Conservation (phyloP, 1,140 invertebrate species). For the Drosophila setifemur region DNA sequence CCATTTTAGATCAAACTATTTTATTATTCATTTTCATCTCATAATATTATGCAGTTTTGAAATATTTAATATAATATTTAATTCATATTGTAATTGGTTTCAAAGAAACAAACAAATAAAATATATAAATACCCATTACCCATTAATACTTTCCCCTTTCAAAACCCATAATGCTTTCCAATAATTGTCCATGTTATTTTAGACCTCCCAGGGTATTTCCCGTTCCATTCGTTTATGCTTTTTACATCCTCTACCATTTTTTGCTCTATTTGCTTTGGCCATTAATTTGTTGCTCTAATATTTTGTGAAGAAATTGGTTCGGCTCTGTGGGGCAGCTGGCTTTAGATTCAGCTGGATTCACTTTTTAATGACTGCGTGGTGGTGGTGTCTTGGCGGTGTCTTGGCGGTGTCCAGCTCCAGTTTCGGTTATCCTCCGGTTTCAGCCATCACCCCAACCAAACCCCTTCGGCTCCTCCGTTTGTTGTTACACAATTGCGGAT, state of each 20-base stretch:
- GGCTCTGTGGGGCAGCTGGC: conserved; percentile 35
- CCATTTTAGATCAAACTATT: no score
- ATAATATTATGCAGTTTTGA: no score
- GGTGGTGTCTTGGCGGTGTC: background rate
- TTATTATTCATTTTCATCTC: no score
- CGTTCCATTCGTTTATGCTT: background rate
- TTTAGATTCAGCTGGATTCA: conserved; percentile 63
- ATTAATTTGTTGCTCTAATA: conserved; percentile 80
- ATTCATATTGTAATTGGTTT: no score
- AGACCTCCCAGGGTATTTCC: conserved; percentile 40
- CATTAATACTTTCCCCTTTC: background rate
- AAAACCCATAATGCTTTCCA: background rate
- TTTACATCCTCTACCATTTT: conserved; percentile 4
- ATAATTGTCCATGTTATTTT: no score
- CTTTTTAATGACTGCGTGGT: conserved; percentile 77
- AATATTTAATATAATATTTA: no score
- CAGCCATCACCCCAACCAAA: background rate
- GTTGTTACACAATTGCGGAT: conserved; percentile 77
- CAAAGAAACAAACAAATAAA: background rate
- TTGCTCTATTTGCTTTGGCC: conserved; percentile 47
- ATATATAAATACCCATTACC: no score
- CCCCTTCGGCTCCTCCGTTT: background rate
- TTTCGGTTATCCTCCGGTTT: background rate
- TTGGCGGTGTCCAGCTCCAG: conserved; percentile 8
- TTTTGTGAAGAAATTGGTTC: conserved; percentile 73